phyloP scores from a whole-genome alignment of 2,797 vertebrate species.

The Xenopus petersii region DNA sequence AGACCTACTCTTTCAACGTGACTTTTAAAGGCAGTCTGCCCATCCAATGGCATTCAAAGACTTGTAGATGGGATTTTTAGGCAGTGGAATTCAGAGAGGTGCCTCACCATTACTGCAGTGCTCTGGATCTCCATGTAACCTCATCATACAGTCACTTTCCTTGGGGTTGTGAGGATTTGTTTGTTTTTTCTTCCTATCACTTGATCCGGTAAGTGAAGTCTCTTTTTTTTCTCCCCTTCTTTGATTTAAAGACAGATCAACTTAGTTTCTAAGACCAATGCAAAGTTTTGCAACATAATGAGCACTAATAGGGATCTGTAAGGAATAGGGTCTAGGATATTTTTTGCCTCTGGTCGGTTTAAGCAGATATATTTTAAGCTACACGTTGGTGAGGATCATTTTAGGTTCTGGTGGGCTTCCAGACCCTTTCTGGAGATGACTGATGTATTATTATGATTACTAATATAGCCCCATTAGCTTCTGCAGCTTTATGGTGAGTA shows the following conservation, averaged over 20 bases:
- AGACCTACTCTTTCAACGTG: conserved; percentile 37
- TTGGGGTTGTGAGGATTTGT: conserved; percentile 20
- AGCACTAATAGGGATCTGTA: not conserved
- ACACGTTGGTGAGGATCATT: too few species aligned
- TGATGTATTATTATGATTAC: too few species aligned
- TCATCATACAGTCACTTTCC: conserved; percentile 24
- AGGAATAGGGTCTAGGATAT: not conserved
- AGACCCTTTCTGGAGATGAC: too few species aligned
- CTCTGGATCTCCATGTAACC: conserved; percentile 31
- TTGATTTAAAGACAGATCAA: not conserved
- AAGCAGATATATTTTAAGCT: too few species aligned
- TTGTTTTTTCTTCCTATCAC: not conserved
- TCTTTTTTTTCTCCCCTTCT: conserved; percentile 5
- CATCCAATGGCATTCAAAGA: conserved; percentile 47
- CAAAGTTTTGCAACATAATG: not conserved
- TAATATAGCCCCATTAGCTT: too few species aligned
- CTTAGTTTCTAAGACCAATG: too few species aligned
- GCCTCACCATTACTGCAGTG: conserved; percentile 18
- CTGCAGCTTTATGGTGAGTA: too few species aligned
- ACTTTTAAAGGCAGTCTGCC: conserved; percentile 47
- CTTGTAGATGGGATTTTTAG: conserved; percentile 39
- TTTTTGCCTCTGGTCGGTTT: not conserved
- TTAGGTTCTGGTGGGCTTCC: too few species aligned
- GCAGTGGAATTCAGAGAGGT: conserved; percentile 31
- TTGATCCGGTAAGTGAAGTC: conserved; percentile 21